phyloP scores from a whole-genome alignment of 2,888 invertebrate species.

The Tetropium fuscum region DNA sequence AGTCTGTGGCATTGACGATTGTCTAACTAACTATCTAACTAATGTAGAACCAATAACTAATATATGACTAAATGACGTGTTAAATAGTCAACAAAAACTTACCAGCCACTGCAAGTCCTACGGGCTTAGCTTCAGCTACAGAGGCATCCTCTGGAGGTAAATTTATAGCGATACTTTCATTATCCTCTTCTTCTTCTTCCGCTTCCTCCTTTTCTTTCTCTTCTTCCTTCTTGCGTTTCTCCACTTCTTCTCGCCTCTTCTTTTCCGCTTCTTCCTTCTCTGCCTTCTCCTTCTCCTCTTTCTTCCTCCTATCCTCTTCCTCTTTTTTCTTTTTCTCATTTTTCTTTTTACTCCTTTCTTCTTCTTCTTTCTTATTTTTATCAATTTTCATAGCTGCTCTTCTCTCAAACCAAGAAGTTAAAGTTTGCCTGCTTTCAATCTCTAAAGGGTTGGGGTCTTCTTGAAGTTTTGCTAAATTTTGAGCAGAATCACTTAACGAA shows the following conservation, averaged over 20 bases:
- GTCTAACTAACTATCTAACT: too few relatives aligned
- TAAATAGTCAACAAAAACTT: too few relatives aligned
- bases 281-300: slow-evolving; percentile 48
- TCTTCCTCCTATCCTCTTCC: slow-evolving; percentile 46
- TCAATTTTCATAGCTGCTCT: slow-evolving; percentile 42
- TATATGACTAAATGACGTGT: background rate
- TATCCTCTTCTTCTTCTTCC: slow-evolving; percentile 60
- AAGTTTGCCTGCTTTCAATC: slow-evolving; percentile 54
- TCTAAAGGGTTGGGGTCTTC: slow-evolving; percentile 50
- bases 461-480: slow-evolving; percentile 58
- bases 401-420: slow-evolving; percentile 60
- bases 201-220: slow-evolving; percentile 42
- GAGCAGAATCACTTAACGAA: slow-evolving; percentile 57
- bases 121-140: slow-evolving; percentile 82
- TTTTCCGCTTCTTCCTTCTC: slow-evolving; percentile 47
- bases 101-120: slow-evolving; percentile 70
- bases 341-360: slow-evolving; percentile 46
- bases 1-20: too few relatives aligned
- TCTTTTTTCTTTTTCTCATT: slow-evolving; percentile 41
- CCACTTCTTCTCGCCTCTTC: slow-evolving; percentile 51
- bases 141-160: slow-evolving; percentile 72
- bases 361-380: slow-evolving; percentile 43
- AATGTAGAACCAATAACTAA: too few relatives aligned
- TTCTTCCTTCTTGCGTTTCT: slow-evolving; percentile 47
- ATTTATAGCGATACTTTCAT: slow-evolving; percentile 66